Base-by-base conservation (phyloP, 2,888 invertebrate species). In the Julus scanicus region DNA sequence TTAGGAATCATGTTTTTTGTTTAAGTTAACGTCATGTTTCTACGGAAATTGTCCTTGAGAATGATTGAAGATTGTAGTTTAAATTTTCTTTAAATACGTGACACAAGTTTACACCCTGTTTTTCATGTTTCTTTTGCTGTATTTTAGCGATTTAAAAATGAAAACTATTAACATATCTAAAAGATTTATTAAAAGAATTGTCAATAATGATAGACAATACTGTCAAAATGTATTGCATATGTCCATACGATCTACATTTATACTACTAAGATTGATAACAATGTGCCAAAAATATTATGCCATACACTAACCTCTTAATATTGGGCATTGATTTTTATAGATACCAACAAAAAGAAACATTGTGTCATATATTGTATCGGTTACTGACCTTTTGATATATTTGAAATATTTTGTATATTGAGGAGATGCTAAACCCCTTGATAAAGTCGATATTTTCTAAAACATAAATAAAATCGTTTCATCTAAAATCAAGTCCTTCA, bases 21-120 rank as follows among this genome's bases (percentile, higher is more conserved):
- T n/a, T 71, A 80, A 13, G 37, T 37, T 13, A 37, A 37, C 37
- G 80, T 37, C 80, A 80, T 11, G 37, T 37, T 44, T 80, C 37
- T 80, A 37, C 37, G 80, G 80, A 80, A 37, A 80, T 80, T 80
- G 80, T 39, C 80, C 37, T 37, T 37, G 80, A 37, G 13, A 13
- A 13, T 80, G 80, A 80, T 80, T 80, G 80, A 80, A 80, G 80
- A 80, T 39, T 80, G 37, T 39, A 37, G 80, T 80, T 80, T 71
- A 71, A 63, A 29, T 37, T 80, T 80, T 11, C 15, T 37, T 80
- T 80, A 0, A 15, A 37, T 20, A 20, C 57, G 5, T 2, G 15
- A 53, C 2, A 15, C 1, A 8, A n/a, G 63, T 63, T 63, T 37
- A 20, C 37, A 53, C 15, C 8, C 15, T 37, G 13, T 15, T 15